phyloP scores from a whole-genome alignment of 1,140 invertebrate species.

The Papilio dardanus region DNA sequence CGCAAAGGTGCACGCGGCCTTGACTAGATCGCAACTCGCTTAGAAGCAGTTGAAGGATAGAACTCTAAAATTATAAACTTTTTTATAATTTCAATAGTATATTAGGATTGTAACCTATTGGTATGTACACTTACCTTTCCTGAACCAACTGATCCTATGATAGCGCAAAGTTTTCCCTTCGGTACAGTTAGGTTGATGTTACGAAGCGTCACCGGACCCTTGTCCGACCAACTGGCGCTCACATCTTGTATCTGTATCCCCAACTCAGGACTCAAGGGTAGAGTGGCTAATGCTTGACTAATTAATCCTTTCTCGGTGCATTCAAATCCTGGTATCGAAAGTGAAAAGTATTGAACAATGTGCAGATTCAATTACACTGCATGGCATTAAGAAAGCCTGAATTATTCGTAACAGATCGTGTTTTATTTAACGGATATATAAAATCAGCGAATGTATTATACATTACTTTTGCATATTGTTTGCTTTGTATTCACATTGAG shows the following conservation, averaged over 20 bases:
- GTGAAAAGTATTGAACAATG: slow-evolving; percentile 20
- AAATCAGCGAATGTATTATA: slow-evolving; percentile 8
- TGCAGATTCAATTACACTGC: slow-evolving; percentile 27
- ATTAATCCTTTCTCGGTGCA: slow-evolving; percentile 68
- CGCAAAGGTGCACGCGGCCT: slow-evolving; percentile 85
- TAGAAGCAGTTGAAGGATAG: slow-evolving; percentile 88
- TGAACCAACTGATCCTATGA: slow-evolving; percentile 91
- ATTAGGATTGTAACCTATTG: not conserved
- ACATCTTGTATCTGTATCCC: slow-evolving; percentile 75
- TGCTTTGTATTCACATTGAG: slow-evolving; percentile 14
- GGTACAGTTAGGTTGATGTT: slow-evolving; percentile 85
- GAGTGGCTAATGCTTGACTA: slow-evolving; percentile 43
- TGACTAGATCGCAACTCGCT: slow-evolving; percentile 86
- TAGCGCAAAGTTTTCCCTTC: slow-evolving; percentile 88
- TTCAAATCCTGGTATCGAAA: slow-evolving; percentile 63
- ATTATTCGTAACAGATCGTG: slow-evolving; percentile 10
- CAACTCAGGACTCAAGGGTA: slow-evolving; percentile 57
- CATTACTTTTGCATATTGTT: slow-evolving; percentile 22
- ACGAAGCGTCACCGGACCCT: slow-evolving; percentile 78
- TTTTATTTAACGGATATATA: slow-evolving; percentile 23
- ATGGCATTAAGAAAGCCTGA: slow-evolving; percentile 5
- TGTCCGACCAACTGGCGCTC: slow-evolving; percentile 84
- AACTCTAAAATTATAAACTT: slow-evolving; percentile 82
- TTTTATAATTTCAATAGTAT: slow-evolving; percentile 1
- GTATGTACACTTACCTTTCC: slow-evolving; percentile 85